Evolutionary conservation across 1,140 invertebrate species (phyloP).

Genomic region (Sinonovacula constricta): DNA sequence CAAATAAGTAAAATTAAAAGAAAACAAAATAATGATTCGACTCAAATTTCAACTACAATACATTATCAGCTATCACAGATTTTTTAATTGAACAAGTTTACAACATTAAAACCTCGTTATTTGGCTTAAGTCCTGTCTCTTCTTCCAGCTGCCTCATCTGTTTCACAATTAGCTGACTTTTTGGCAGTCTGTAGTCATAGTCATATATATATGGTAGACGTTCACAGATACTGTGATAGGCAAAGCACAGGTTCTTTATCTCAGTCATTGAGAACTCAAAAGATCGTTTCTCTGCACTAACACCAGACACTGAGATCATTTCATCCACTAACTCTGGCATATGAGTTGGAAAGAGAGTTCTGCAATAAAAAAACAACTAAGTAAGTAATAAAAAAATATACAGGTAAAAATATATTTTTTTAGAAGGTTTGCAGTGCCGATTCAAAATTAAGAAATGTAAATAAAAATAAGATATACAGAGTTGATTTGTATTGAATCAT

Average conservation of each 20-base stretch:
- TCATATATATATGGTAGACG: conserved; percentile 84
- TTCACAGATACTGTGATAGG: conserved; percentile 86
- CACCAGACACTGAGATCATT: conserved; percentile 86
- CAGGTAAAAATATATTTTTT: conserved; percentile 8
- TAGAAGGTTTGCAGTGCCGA: not conserved
- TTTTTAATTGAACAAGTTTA: too few relatives aligned
- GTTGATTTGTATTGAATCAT: not conserved
- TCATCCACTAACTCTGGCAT: conserved; percentile 84
- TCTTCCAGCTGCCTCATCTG: not conserved
- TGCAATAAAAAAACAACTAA: conserved; percentile 55
- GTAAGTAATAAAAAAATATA: not conserved
- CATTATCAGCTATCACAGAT: too few relatives aligned
- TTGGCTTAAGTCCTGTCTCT: not conserved
- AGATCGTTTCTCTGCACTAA: conserved; percentile 85
- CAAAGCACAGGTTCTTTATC: conserved; percentile 86
- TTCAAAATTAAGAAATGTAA: not conserved
- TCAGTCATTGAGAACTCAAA: conserved; percentile 84
- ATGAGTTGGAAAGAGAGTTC: conserved; percentile 88
- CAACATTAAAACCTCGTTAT: too few relatives aligned
- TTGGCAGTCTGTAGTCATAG: conserved; percentile 81
- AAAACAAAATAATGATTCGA: too few relatives aligned
- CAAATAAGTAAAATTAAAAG: too few relatives aligned
- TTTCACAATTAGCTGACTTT: conserved; percentile 31
- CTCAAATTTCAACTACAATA: too few relatives aligned
- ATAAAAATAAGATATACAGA: not conserved